Conservation (phyloP, 2,797 vertebrate species). For the Botia kubotai region DNA sequence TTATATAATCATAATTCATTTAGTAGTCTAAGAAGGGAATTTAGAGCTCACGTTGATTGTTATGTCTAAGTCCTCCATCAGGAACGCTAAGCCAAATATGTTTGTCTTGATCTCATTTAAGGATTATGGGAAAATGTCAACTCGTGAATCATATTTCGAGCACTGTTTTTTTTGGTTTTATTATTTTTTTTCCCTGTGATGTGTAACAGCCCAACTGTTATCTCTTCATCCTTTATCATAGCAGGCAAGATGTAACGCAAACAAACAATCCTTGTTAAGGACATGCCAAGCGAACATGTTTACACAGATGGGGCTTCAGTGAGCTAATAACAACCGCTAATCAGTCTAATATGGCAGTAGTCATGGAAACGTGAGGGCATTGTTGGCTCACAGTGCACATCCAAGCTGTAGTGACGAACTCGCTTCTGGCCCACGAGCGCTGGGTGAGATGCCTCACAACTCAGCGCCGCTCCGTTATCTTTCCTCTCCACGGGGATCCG, state of each 20-base stretch:
- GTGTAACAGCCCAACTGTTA: conserved; percentile 9
- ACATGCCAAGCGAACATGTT: conserved; percentile 51
- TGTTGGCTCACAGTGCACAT: conserved; percentile 87
- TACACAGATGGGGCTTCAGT: conserved; percentile 54
- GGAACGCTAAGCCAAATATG: background rate
- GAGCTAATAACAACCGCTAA: conserved; percentile 51
- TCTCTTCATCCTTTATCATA: conserved; percentile 27
- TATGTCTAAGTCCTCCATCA: background rate
- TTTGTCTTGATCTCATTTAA: background rate
- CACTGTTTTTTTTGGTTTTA: background rate
- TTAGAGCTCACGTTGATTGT: background rate
- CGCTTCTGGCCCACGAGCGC: conserved; percentile 82
- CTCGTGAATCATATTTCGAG: background rate
- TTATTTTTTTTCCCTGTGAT: background rate
- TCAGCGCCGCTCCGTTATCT: conserved; percentile 87
- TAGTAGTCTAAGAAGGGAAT: background rate
- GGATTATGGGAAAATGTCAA: background rate
- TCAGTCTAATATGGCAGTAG: conserved; percentile 43
- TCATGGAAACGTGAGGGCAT: conserved; percentile 38
- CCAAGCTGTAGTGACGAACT: conserved; percentile 88
- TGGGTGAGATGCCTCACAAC: conserved; percentile 85
- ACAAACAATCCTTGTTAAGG: conserved; percentile 43
- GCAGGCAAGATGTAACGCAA: conserved; percentile 31
- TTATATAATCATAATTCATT: background rate
- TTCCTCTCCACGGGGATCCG: conserved; percentile 85